Conservation (phyloP, 1,140 invertebrate genomes). For the Neocloeon triangulifer region DNA sequence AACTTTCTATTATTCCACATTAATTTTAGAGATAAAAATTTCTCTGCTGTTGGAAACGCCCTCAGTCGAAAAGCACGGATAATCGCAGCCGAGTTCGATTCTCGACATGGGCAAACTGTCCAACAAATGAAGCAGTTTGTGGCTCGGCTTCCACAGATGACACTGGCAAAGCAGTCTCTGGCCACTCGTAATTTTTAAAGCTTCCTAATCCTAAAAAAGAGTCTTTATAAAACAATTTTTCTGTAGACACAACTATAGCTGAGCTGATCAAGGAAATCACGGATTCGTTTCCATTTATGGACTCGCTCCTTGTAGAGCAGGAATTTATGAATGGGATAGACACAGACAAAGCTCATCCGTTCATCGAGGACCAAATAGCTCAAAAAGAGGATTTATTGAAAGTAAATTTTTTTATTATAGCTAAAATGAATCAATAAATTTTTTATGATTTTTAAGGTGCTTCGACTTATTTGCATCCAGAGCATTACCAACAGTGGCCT, state of each 20-base stretch:
- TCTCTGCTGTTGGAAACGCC: conserved; percentile 69
- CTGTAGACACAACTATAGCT: conserved; percentile 48
- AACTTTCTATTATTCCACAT: not conserved
- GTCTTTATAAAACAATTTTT: no score
- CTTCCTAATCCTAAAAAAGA: no score
- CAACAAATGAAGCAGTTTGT: conserved; percentile 90
- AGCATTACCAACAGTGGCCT: conserved; percentile 70
- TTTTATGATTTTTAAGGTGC: conserved; percentile 23
- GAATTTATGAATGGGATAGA: conserved; percentile 80
- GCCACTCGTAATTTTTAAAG: conserved; percentile 35
- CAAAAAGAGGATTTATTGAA: conserved; percentile 56
- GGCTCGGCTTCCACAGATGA: conserved; percentile 63
- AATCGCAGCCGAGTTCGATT: conserved; percentile 69
- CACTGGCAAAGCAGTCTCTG: conserved; percentile 65
- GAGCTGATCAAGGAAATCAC: conserved; percentile 51
- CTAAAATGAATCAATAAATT: no score
- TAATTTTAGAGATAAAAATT: conserved; percentile 63
- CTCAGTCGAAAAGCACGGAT: conserved; percentile 71
- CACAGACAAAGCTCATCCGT: conserved; percentile 65
- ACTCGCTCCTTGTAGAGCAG: conserved; percentile 54
- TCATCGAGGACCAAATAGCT: conserved; percentile 81
- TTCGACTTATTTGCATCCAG: conserved; percentile 75
- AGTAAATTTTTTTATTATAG: conserved; percentile 17
- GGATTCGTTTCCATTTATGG: conserved; percentile 36
- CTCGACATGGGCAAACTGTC: conserved; percentile 61